These are phyloP conservation scores for Spea multiplicata DNA, from an alignment of 2,113 vertebrate species.

Conservation along the genomic window DNA sequence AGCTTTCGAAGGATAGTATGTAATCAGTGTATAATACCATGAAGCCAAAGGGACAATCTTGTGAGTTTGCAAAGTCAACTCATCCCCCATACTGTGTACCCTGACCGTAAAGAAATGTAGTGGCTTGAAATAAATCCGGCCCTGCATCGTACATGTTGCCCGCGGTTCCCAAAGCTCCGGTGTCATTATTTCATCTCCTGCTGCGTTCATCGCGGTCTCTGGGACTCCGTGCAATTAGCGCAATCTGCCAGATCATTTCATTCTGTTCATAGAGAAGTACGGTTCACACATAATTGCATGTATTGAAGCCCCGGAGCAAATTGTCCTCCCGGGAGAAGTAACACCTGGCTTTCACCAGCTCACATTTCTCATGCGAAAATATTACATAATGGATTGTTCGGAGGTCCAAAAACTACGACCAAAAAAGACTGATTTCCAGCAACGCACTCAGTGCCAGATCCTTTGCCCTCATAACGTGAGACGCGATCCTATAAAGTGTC, in stretches of 20 bases:
- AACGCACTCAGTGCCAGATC: too few relatives aligned
- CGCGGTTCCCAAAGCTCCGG: neutral
- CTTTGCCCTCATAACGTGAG: too few relatives aligned
- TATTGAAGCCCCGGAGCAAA: neutral
- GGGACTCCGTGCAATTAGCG: neutral
- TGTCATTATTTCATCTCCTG: neutral
- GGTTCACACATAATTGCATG: neutral
- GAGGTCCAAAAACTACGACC: neutral
- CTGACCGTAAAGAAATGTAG: neutral
- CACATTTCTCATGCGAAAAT: neutral
- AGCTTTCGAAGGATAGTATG: too few relatives aligned
- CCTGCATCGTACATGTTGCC: neutral
- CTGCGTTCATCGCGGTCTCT: neutral
- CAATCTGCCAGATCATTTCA: neutral
- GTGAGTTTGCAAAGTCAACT: too few relatives aligned
- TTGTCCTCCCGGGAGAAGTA: neutral
- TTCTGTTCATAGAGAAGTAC: neutral
- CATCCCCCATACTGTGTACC: too few relatives aligned
- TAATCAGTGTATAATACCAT: too few relatives aligned
- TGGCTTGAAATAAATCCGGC: neutral
- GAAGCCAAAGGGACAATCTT: too few relatives aligned
- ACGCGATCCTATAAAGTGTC: too few relatives aligned
- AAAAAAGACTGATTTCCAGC: too few relatives aligned
- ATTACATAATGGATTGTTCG: conserved; percentile 1
- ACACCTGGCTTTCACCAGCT: neutral